Base-by-base conservation (phyloP, 2,888 invertebrate species). In the Apotomis capreana region DNA sequence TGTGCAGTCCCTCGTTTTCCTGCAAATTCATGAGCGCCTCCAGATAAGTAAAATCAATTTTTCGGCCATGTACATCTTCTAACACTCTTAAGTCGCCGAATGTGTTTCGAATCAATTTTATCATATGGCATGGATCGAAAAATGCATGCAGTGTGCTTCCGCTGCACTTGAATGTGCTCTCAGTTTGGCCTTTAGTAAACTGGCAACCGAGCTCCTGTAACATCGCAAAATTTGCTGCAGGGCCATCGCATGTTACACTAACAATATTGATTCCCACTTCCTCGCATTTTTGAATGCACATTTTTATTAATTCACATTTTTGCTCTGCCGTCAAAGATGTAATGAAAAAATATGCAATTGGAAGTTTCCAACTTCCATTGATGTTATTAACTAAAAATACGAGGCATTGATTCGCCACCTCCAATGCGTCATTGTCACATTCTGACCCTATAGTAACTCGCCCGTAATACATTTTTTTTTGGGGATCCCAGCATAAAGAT, bases 311-410 rank as follows among this genome's bases (percentile, higher is more conserved):
- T 52, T 13, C 61, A 40, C 46, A 36, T 65, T 71, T 71, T 57
- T 70, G 46, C n/a, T 60, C 58, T 12, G 13, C 74, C n/a, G 71
- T 62, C 9, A 72, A 10, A 26, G 70, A 15, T 15, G 63, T 73
- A 10, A 73, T 73, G 26, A 75, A 73, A 74, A 76, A 77, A 68
- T 74, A 75, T 10, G 64, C 74, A 13, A 75, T 46, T 52, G 13
- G 74, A 10, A 73, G 46, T 36, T 73, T 73, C 64, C 69, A 69
- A 0, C 10, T 15, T 2, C 69, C 74, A 44, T 75, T 76, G 12
- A 68, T 68, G 15, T 65, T 65, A 3, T 40, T 74, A 2, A 74
- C 9, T 15, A 75, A 51, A 52, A 77, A 65, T 0, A 76, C 75
- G n/a, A 75, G 63, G 44, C 68, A 64, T 46, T 75, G 52, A 49